phyloP scores from a whole-genome alignment of 2,888 invertebrate species.

The Octodonta nipae region DNA sequence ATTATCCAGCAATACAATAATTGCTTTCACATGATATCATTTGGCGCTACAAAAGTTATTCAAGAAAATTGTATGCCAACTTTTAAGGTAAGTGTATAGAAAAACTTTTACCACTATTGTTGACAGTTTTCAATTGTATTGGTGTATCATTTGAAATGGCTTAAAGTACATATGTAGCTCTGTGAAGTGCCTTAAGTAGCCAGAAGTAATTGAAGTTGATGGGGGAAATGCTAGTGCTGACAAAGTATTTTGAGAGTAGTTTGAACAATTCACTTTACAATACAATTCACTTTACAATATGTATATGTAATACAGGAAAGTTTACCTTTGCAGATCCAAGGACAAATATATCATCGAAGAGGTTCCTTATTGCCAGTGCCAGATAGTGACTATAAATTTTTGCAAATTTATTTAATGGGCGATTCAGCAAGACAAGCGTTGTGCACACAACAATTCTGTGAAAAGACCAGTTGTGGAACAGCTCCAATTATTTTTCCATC shows the following conservation, averaged over 20 bases:
- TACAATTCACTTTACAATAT: no score
- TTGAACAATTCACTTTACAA: no score
- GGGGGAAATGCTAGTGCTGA: no score
- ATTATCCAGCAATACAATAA: conserved; percentile 2
- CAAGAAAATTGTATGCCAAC: not conserved
- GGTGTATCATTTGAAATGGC: not conserved
- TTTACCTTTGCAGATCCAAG: not conserved
- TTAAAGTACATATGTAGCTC: not conserved
- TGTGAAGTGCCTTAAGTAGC: no score
- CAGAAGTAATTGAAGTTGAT: no score
- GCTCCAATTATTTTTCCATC: conserved; percentile 14
- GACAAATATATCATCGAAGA: not conserved
- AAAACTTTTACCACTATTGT: not conserved
- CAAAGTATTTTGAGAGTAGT: no score
- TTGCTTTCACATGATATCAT: conserved; percentile 3
- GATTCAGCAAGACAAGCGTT: not conserved
- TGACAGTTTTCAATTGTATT: not conserved
- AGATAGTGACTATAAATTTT: conserved; percentile 3
- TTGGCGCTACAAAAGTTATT: not conserved
- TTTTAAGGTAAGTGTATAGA: conserved; percentile 2
- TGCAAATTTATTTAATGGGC: conserved; percentile 4
- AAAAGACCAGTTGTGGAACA: conserved; percentile 19
- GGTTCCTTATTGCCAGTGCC: not conserved
- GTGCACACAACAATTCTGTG: conserved; percentile 7
- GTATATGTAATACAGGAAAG: no score